Evolutionary conservation across 2,113 vertebrate genomes (phyloP).

Genomic region (Poicephalus gulielmi): DNA sequence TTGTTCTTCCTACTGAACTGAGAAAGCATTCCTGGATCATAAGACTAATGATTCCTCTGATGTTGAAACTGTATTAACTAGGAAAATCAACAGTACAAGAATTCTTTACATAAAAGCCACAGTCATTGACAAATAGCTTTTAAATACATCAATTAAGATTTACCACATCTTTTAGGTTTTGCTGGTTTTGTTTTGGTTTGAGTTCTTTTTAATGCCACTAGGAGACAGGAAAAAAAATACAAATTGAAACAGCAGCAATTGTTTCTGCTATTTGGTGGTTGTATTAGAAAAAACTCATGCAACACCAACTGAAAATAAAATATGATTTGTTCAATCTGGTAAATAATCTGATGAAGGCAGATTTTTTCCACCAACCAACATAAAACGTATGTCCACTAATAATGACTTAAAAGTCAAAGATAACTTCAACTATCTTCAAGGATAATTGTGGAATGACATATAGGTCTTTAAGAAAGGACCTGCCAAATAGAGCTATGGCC

Average conservation of each 20-base stretch:
- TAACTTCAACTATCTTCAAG: background rate
- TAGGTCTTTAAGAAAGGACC: background rate
- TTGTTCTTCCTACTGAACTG: background rate
- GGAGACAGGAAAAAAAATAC: background rate
- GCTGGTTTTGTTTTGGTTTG: too few species aligned
- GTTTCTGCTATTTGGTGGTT: background rate
- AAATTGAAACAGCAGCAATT: background rate
- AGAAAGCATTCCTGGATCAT: background rate
- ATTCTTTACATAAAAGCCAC: background rate
- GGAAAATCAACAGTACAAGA: background rate
- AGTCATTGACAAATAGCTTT: background rate
- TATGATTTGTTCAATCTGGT: background rate
- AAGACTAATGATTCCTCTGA: background rate
- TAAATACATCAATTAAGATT: background rate
- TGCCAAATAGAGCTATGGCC: background rate
- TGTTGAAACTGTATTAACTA: background rate
- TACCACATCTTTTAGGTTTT: background rate
- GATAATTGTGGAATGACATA: background rate
- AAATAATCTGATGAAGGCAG: background rate
- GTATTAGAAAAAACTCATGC: background rate
- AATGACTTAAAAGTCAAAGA: background rate
- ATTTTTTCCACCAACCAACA: background rate
- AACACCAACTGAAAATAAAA: background rate
- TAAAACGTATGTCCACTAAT: background rate
- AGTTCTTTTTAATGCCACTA: background rate